A percentile compares a stretch with the other conserved stretches of the same genome.
phyloP scores from a whole-genome alignment of 2,797 vertebrate genomes.

The Danio choprae region DNA sequence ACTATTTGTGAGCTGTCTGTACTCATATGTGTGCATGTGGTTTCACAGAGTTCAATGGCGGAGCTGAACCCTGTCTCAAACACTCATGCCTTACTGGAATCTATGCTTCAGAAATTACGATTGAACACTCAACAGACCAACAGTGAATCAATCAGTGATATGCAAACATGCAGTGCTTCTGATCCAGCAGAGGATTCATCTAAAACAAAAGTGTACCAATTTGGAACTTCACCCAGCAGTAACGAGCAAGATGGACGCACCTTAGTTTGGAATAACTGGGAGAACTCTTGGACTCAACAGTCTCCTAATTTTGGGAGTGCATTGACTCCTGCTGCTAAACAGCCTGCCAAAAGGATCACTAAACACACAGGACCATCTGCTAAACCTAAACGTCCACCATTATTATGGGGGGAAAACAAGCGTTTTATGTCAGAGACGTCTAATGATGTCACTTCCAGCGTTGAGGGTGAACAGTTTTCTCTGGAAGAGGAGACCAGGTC shows the following conservation, averaged over 20 bases:
- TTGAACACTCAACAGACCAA: constrained; percentile 65
- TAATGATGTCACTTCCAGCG: constrained; percentile 53
- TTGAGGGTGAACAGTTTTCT: constrained; percentile 19
- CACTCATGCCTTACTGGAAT: constrained; percentile 76
- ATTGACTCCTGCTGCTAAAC: neutral
- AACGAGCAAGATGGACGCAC: neutral
- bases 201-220: constrained; percentile 22
- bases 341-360: constrained; percentile 14
- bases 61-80: constrained; percentile 67
- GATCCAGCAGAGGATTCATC: constrained; percentile 6
- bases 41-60: constrained; percentile 72
- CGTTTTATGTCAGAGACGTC: constrained; percentile 20
- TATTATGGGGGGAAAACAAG: neutral
- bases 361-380: neutral
- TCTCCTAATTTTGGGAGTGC: neutral
- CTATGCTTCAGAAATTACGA: constrained; percentile 81
- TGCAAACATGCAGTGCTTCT: neutral
- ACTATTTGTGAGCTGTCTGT: neutral
- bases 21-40: constrained; percentile 10
- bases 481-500: constrained; percentile 38
- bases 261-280: constrained; percentile 9
- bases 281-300: constrained; percentile 22
- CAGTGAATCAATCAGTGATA: neutral
- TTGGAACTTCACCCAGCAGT: constrained; percentile 19
- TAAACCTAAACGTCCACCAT: constrained; percentile 32